These are phyloP conservation scores for Homarus gammarus DNA, from an alignment of 2,888 invertebrate genomes.

Conservation along the genomic window DNA sequence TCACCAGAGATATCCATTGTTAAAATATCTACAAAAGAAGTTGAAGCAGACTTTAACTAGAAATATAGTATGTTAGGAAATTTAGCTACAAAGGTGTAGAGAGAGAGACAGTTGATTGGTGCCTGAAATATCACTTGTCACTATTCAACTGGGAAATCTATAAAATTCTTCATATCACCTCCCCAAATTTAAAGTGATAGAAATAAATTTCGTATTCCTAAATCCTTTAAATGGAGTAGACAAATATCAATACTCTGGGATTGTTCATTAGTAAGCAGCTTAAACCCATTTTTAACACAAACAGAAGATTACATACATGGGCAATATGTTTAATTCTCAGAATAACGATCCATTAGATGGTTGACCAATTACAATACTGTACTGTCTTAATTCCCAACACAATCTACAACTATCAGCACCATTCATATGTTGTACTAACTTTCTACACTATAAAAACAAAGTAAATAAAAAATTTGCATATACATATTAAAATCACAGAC, in stretches of 20 bases:
- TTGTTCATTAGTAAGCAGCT: background rate
- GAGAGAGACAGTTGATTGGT: no score
- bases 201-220: no score
- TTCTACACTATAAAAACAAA: background rate
- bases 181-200: no score
- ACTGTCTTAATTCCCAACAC: background rate
- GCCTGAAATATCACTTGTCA: background rate
- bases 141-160: no score
- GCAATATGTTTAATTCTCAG: background rate
- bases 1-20: no score
- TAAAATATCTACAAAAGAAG: no score
- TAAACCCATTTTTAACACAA: background rate
- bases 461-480: no score
- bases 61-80: no score
- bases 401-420: slow-evolving; percentile 10
- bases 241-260: background rate
- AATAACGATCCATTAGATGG: background rate
- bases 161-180: no score
- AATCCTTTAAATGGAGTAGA: background rate
- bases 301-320: background rate
- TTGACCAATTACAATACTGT: background rate
- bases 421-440: slow-evolving; percentile 1
- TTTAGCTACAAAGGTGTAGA: no score
- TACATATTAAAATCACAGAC: background rate
- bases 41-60: no score